Evolutionary conservation across 1,140 invertebrate species (phyloP).

Genomic region (Lineus longissimus): DNA sequence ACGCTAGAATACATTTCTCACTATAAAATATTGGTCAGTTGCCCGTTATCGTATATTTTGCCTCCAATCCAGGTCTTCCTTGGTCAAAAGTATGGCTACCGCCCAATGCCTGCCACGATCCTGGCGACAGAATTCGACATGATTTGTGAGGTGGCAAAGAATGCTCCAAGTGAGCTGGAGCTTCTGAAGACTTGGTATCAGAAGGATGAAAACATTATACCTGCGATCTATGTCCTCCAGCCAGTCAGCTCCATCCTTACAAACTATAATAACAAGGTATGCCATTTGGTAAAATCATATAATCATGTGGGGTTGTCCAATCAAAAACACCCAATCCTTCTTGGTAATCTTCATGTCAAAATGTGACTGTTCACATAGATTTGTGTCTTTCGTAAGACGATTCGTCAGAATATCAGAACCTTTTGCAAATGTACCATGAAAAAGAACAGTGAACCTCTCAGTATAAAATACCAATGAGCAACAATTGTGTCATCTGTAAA

Average conservation of each 20-base stretch:
- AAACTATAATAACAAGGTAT: slow-evolving; percentile 97
- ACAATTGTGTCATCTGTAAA: no score
- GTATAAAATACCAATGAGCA: no score
- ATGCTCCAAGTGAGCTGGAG: slow-evolving; percentile 70
- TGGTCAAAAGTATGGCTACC: slow-evolving; percentile 96
- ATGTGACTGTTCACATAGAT: no score
- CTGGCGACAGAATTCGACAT: slow-evolving; percentile 82
- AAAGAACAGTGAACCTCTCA: no score
- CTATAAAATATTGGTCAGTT: not conserved
- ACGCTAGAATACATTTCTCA: not conserved
- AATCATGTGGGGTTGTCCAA: no score
- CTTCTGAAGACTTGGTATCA: slow-evolving; percentile 93
- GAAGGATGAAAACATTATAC: slow-evolving; percentile 91
- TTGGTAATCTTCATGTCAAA: no score
- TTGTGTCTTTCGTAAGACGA: no score
- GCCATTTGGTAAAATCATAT: not conserved
- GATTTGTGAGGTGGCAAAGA: slow-evolving; percentile 75
- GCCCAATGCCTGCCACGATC: slow-evolving; percentile 94
- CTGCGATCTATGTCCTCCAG: slow-evolving; percentile 85
- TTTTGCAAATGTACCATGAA: no score
- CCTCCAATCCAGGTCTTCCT: slow-evolving; percentile 82
- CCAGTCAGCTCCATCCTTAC: slow-evolving; percentile 95
- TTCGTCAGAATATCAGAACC: no score
- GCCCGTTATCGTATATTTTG: not conserved
- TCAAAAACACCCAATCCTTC: no score